These are phyloP conservation scores for Spinibarbus caldwelli DNA, from an alignment of 2,797 vertebrate genomes.

Conservation along the genomic window DNA sequence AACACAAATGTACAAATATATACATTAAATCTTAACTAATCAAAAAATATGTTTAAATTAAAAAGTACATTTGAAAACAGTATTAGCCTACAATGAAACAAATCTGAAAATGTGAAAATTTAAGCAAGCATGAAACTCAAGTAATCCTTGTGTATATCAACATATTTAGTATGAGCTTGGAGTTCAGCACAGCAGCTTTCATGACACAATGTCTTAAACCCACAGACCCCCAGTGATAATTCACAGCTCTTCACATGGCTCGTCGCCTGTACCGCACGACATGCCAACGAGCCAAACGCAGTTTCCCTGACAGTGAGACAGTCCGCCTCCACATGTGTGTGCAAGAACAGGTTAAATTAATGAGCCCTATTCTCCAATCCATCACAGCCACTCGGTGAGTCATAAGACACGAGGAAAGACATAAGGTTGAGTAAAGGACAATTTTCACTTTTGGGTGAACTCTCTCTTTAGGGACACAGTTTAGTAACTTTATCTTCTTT, in stretches of 20 bases:
- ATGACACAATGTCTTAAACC: conserved; percentile 5
- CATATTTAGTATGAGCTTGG: not conserved
- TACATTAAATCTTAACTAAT: not conserved
- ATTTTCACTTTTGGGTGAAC: not conserved
- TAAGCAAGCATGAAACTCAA: not conserved
- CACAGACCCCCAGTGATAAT: not conserved
- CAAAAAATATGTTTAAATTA: not conserved
- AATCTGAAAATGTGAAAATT: not conserved
- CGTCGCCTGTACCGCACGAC: not conserved
- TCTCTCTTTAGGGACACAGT: not conserved
- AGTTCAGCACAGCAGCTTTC: not conserved
- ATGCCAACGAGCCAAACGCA: conserved; percentile 11
- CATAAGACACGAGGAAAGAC: too few relatives aligned
- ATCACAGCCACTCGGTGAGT: not conserved
- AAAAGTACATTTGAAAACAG: not conserved
- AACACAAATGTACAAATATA: not conserved
- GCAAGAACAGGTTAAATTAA: conserved; percentile 19
- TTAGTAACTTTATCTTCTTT: not conserved
- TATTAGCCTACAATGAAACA: not conserved
- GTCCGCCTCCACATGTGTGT: not conserved
- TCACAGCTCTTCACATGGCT: conserved; percentile 20
- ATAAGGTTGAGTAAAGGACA: not conserved
- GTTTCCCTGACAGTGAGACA: not conserved
- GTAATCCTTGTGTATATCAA: not conserved
- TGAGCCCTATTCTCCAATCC: not conserved